Percentiles rank a stretch among this genome's conserved stretches.
Conservation (phyloP, 1,140 invertebrate genomes). For the Drosophila albomicans region DNA sequence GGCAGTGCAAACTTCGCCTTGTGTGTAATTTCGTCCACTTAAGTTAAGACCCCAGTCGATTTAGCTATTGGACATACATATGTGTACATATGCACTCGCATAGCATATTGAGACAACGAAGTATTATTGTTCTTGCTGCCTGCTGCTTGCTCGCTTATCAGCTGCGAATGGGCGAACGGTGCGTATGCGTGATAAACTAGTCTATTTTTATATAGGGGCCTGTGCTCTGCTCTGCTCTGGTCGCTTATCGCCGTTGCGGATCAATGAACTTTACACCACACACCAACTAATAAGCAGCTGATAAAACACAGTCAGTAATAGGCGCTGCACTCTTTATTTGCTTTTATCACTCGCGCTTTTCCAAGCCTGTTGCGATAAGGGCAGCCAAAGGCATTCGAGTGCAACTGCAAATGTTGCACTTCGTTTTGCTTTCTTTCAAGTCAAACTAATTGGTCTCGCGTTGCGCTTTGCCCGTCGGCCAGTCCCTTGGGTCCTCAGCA, state of each 20-base stretch:
- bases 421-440: neutral
- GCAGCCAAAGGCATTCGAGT: slow-evolving; percentile 1
- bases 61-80: slow-evolving; percentile 50
- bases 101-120: slow-evolving; percentile 20
- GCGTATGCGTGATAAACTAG: slow-evolving; percentile 65
- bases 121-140: slow-evolving; percentile 17
- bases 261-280: slow-evolving; percentile 71
- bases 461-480: neutral
- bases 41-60: slow-evolving; percentile 69
- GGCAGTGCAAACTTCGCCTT: slow-evolving; percentile 8
- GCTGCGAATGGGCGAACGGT: slow-evolving; percentile 46
- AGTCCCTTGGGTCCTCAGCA: slow-evolving; percentile 33
- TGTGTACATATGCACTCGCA: slow-evolving; percentile 20
- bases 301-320: slow-evolving; percentile 31
- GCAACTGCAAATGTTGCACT: slow-evolving; percentile 28
- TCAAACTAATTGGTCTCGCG: slow-evolving; percentile 69
- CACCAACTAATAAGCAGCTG: slow-evolving; percentile 37
- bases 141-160: slow-evolving; percentile 14
- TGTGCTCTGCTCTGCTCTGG: no score
- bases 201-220: slow-evolving; percentile 37
- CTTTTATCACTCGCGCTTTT: slow-evolving; percentile 24
- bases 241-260: slow-evolving; percentile 63
- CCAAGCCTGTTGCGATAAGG: neutral
- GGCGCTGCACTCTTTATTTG: slow-evolving; percentile 24
- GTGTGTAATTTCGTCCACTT: slow-evolving; percentile 81